Conservation (phyloP, 2,888 invertebrate genomes). For the Sesia apiformis region DNA sequence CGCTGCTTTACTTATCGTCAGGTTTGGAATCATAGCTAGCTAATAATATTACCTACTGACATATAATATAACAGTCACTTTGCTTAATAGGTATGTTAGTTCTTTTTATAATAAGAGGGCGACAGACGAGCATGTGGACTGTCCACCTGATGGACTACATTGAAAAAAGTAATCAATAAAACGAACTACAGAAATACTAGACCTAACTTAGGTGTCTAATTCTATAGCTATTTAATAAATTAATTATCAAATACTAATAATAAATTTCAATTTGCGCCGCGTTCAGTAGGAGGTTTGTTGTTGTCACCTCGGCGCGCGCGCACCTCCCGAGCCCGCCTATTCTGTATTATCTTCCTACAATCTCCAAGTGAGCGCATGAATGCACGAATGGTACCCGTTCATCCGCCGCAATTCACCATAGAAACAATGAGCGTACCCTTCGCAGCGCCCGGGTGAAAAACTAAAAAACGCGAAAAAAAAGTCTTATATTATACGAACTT, state of each 20-base stretch:
- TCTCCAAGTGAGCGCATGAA: conserved; percentile 59
- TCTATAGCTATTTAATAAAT: neutral
- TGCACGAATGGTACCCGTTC: conserved; percentile 51
- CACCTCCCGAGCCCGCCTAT: conserved; percentile 53
- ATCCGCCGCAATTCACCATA: conserved; percentile 59
- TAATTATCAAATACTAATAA: neutral
- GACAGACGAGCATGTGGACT: too few species aligned
- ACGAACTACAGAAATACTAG: too few species aligned
- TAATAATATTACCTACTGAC: too few species aligned
- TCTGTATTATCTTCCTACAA: conserved; percentile 58
- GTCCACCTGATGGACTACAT: too few species aligned
- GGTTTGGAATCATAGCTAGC: too few species aligned
- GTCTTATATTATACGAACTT: conserved; percentile 48
- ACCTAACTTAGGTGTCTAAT: too few species aligned
- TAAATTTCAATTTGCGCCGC: conserved; percentile 5
- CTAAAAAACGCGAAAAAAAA: conserved; percentile 55
- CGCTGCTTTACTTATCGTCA: too few species aligned
- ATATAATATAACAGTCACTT: too few species aligned
- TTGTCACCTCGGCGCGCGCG: conserved; percentile 42
- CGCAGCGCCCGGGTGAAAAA: conserved; percentile 55
- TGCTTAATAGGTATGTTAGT: too few species aligned
- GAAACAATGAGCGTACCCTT: conserved; percentile 70
- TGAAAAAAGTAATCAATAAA: too few species aligned
- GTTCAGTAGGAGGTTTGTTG: conserved; percentile 58
- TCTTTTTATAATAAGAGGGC: too few species aligned